Base-by-base conservation (phyloP, 2,888 invertebrate genomes). In the Odontomyia ornata region DNA sequence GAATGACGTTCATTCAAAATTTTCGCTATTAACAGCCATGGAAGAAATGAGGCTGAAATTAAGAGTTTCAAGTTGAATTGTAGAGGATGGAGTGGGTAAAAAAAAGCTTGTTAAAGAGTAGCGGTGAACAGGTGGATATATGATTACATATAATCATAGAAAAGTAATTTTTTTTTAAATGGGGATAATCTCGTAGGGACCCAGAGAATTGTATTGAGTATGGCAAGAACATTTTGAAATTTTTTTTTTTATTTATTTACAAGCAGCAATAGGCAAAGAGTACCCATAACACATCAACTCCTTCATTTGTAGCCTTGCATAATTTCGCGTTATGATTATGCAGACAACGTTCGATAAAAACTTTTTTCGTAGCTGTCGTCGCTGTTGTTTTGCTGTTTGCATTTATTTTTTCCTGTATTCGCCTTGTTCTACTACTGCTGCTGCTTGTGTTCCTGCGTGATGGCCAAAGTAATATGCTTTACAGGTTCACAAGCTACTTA, bases 291-390 rank as follows among this genome's bases (percentile, higher is more conserved):
- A 60, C 60, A 36, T 36, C 30, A 65, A 18, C 65, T 25, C 52
- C 52, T 52, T 52, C 52, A 52, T n/a, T 4, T n/a, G 15, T 60
- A 7, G 25, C 25, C 60, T 18, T 5, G 60, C 60, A 21, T 25
- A 64, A 64, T 46, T 76, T 67, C 15, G 57, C 72, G 30, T 67
- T 76, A 69, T 76, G 60, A 76, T 79, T 81, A 81, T 81, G 81
- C 81, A 81, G 81, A 81, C 81, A 81, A 79, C 80, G 81, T 81
- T 80, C 79, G 78, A 79, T 78, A 25, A 60, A 60, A 60, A 79
- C 78, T 79, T 78, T 79, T 79, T 78, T 77, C 79, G 56, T 72
- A n/a, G 56, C 11, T 56, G 15, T 65, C 18, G 65, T 18, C 36
- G 36, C 52, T 52, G 15, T 15, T 1, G 52, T 52, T 18, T 15